A percentile compares a stretch with the other conserved stretches of the same genome.
Conservation (phyloP, 2,888 invertebrate species). For the Syritta pipiens region DNA sequence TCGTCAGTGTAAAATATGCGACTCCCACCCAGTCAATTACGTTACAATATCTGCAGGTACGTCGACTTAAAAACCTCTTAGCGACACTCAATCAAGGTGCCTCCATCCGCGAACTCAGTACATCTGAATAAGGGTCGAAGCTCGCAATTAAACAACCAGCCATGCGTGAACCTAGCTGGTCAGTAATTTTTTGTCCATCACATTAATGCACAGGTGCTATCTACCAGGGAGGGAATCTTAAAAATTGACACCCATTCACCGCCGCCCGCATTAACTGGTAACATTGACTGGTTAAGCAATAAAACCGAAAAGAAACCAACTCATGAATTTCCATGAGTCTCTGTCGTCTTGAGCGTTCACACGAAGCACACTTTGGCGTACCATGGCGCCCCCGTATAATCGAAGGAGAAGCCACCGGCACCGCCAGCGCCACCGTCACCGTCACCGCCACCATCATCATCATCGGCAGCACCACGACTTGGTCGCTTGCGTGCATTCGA, state of each 20-base stretch:
- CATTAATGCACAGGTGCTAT: constrained; percentile 47
- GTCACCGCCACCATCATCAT: constrained; percentile 1
- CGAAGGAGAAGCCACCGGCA: neutral
- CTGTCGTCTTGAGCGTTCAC: constrained; percentile 48
- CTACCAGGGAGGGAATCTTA: neutral
- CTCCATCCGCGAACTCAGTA: neutral
- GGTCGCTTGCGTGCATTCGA: constrained; percentile 62
- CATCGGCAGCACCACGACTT: constrained; percentile 25
- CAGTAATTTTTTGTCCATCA: constrained; percentile 26
- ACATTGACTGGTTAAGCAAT: constrained; percentile 24
- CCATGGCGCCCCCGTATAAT: constrained; percentile 4
- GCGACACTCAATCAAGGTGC: constrained; percentile 1
- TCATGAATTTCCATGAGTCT: constrained; percentile 59
- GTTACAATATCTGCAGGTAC: constrained; percentile 15
- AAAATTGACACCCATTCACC: constrained; percentile 40
- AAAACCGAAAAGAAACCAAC: constrained; percentile 2
- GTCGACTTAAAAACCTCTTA: neutral
- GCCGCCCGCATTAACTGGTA: constrained; percentile 58
- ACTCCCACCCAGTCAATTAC: too few species aligned
- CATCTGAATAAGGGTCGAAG: constrained; percentile 1
- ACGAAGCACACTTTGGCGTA: constrained; percentile 38
- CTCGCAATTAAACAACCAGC: constrained; percentile 4
- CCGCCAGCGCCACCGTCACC: neutral
- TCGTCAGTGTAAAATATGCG: too few species aligned
- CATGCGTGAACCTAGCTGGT: constrained; percentile 17